phyloP scores from a whole-genome alignment of 2,797 vertebrate genomes.

The Numenius phaeopus region DNA sequence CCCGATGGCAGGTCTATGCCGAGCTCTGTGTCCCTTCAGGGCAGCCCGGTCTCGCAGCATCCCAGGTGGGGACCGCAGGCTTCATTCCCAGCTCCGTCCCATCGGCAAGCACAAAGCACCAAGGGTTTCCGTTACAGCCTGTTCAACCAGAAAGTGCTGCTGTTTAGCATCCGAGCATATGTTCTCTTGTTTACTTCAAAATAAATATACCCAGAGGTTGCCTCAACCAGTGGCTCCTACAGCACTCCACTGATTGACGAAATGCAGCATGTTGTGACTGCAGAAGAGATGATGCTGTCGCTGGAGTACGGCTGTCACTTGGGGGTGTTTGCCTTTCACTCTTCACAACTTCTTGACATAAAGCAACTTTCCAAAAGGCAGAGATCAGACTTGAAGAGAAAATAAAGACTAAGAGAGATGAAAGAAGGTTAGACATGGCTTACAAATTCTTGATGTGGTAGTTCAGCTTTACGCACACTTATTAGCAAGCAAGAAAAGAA shows the following conservation, averaged over 20 bases:
- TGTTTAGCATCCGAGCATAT: not conserved
- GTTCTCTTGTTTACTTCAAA: conserved; percentile 38
- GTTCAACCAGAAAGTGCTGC: not conserved
- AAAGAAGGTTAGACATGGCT: not conserved
- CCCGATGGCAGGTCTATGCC: not conserved
- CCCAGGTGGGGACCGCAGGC: not conserved
- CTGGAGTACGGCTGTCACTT: conserved; percentile 36
- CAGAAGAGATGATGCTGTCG: not conserved
- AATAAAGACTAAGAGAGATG: not conserved
- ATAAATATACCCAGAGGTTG: not conserved
- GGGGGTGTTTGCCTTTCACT: not conserved
- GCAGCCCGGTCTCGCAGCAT: not conserved
- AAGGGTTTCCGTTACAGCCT: not conserved
- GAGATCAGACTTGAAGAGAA: not conserved
- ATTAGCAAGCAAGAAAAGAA: not conserved
- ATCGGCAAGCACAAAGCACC: not conserved
- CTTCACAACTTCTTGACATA: not conserved
- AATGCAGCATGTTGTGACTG: not conserved
- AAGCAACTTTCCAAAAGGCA: conserved; percentile 1
- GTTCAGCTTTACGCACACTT: not conserved
- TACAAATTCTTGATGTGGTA: not conserved
- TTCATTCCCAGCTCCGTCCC: not conserved
- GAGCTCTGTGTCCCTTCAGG: not conserved
- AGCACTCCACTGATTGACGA: not conserved
- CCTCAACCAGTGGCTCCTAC: not conserved